phyloP scores from a whole-genome alignment of 2,797 vertebrate genomes.

The Rhinogobio ventralis region DNA sequence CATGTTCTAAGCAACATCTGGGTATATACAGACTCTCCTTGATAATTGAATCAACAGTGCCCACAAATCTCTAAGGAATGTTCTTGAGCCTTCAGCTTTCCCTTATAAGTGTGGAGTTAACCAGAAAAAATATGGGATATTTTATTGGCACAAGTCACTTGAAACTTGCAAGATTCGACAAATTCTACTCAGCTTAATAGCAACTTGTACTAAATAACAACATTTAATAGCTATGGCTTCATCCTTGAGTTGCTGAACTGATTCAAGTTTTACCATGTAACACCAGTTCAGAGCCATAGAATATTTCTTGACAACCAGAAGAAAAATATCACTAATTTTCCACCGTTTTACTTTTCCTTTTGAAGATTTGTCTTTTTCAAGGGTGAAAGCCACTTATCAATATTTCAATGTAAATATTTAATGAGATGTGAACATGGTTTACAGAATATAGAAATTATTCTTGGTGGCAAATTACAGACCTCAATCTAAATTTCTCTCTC shows the following conservation, averaged over 20 bases:
- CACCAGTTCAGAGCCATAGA: background rate
- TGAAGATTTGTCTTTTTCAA: background rate
- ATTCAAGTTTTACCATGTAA: background rate
- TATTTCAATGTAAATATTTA: constrained; percentile 35
- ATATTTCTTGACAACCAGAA: constrained; percentile 10
- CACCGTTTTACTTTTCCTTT: background rate
- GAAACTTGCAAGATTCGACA: background rate
- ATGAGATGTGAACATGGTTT: constrained; percentile 15
- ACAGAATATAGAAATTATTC: constrained; percentile 8
- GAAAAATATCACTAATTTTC: background rate
- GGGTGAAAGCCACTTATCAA: constrained; percentile 5
- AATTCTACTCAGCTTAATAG: background rate
- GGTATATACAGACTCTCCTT: background rate
- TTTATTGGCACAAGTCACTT: background rate
- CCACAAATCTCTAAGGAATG: constrained; percentile 1
- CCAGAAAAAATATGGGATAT: background rate
- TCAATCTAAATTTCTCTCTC: background rate
- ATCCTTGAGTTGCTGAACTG: background rate
- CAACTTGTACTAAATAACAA: constrained; percentile 1
- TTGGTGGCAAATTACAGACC: constrained; percentile 9
- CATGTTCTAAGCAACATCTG: background rate
- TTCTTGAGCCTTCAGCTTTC: constrained; percentile 4
- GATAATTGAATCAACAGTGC: background rate
- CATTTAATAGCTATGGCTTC: background rate
- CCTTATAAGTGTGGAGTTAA: background rate